Percentiles rank a stretch among this genome's conserved stretches.
Conservation (phyloP, 2,888 invertebrate genomes). For the Eudemis profundana region DNA sequence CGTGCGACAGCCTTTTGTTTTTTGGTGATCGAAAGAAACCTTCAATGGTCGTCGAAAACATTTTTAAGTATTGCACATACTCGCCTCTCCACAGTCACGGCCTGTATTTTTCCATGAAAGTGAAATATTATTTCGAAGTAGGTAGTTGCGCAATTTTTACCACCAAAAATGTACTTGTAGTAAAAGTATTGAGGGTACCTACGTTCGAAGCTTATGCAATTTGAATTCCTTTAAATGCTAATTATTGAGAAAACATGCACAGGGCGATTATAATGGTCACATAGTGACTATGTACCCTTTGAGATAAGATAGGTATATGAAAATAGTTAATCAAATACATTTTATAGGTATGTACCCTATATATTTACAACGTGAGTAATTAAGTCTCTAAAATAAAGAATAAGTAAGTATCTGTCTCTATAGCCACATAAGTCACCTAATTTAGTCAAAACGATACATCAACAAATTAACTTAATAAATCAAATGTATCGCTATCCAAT, state of each 20-base stretch:
- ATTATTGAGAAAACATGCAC: not conserved
- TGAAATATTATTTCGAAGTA: conserved; percentile 52
- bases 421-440: conserved; percentile 4
- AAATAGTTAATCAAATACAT: too few relatives aligned
- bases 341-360: too few relatives aligned
- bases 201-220: conserved; percentile 20
- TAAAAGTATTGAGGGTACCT: conserved; percentile 21
- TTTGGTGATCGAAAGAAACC: conserved; percentile 51
- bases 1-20: conserved; percentile 50
- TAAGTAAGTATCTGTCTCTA: not conserved
- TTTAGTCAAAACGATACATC: conserved; percentile 3
- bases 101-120: conserved; percentile 57
- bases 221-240: not conserved
- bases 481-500: conserved; percentile 11
- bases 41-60: conserved; percentile 57
- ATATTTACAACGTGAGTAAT: too few relatives aligned
- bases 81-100: not conserved
- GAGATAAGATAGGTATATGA: not conserved
- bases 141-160: conserved; percentile 31
- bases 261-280: not conserved
- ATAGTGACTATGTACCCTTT: not conserved
- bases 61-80: not conserved
- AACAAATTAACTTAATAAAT: conserved; percentile 19
- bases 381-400: not conserved
- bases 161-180: conserved; percentile 33